phyloP scores from a whole-genome alignment of 92 coral and sea anemone genomes.

The Umimayanthus kanabou region DNA sequence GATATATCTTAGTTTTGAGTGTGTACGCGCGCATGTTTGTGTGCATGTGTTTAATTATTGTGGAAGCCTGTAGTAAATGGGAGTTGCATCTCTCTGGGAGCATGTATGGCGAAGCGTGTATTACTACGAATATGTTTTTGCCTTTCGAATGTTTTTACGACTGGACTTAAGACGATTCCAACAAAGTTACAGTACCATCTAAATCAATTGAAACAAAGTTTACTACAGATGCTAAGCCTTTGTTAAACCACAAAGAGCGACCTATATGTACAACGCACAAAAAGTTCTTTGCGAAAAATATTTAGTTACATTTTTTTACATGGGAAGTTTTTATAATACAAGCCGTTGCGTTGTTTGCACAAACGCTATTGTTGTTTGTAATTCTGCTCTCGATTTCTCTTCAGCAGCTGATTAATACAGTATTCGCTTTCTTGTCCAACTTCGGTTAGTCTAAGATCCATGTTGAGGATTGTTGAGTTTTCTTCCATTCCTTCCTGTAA shows the following conservation, averaged over 20 bases:
- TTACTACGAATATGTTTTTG: too few relatives aligned
- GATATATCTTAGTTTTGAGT: too few relatives aligned
- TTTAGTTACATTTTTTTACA: not conserved
- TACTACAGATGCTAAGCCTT: too few relatives aligned
- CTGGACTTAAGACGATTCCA: too few relatives aligned
- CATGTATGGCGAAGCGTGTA: too few relatives aligned
- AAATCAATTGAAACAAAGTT: too few relatives aligned
- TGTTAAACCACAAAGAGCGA: not conserved
- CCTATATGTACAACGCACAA: not conserved
- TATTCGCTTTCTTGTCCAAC: slow-evolving; percentile 97
- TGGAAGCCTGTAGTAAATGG: too few relatives aligned
- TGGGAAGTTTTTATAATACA: not conserved
- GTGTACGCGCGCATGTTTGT: too few relatives aligned
- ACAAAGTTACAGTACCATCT: too few relatives aligned
- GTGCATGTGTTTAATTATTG: too few relatives aligned
- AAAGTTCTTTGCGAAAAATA: not conserved
- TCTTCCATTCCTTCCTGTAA: slow-evolving; percentile 98
- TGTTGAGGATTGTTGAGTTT: slow-evolving; percentile 75
- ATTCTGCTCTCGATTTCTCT: slow-evolving; percentile 86
- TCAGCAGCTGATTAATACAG: slow-evolving; percentile 89
- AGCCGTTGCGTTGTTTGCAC: not conserved
- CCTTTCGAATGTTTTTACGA: too few relatives aligned
- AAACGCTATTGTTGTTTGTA: slow-evolving; percentile 50
- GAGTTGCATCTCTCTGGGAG: too few relatives aligned
- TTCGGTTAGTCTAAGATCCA: slow-evolving; percentile 91